These are phyloP conservation scores for Syndactyla subalaris DNA, from an alignment of 2,797 vertebrate genomes.

Conservation along the genomic window DNA sequence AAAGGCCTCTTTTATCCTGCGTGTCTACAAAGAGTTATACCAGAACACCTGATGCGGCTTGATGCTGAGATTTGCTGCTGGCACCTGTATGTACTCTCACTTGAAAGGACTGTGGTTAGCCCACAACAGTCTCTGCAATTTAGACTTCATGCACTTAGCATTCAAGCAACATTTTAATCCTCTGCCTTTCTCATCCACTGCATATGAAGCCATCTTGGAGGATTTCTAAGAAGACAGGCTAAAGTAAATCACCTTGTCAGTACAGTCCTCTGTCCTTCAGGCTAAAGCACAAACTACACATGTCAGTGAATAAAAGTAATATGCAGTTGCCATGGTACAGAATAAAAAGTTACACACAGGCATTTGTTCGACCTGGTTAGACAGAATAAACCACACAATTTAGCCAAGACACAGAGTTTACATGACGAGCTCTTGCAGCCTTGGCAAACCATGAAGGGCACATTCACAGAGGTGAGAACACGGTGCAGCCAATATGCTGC, in stretches of 20 bases:
- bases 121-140: neutral
- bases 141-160: neutral
- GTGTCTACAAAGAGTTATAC: neutral
- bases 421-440: neutral
- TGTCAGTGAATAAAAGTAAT: neutral
- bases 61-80: neutral
- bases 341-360: neutral
- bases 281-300: neutral
- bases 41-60: neutral
- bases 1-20: neutral
- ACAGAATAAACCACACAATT: neutral
- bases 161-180: neutral
- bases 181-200: neutral
- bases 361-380: neutral
- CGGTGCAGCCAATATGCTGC: fast-evolving
- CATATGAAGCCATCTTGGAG: neutral
- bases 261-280: neutral
- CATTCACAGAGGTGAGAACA: neutral
- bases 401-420: neutral
- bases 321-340: fast-evolving
- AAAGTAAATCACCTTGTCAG: neutral
- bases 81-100: neutral
- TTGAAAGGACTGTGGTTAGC: neutral
- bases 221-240: neutral
- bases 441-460: neutral